Conservation (phyloP, 2,888 invertebrate genomes). For the Drosophila yooni region DNA sequence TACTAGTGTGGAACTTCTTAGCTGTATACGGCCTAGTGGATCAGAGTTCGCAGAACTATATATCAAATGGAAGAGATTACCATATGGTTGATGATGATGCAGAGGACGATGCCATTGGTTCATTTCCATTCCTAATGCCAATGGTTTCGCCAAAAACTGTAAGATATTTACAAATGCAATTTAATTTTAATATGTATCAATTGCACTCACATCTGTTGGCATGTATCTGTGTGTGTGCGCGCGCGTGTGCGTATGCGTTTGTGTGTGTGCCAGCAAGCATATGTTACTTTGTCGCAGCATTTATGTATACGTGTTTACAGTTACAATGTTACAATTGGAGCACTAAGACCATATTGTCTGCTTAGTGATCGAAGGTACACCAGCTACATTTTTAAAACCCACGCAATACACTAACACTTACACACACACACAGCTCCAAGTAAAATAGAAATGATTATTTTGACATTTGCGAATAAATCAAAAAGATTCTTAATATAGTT, state of each 20-base stretch:
- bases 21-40: conserved; percentile 57
- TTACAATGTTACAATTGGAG: no score
- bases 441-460: neutral
- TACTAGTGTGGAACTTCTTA: conserved; percentile 54
- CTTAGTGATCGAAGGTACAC: neutral
- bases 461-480: neutral
- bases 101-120: conserved; percentile 70
- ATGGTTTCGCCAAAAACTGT: conserved; percentile 92
- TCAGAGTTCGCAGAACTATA: conserved; percentile 31
- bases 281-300: conserved; percentile 5
- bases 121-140: conserved; percentile 92
- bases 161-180: conserved; percentile 61
- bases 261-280: conserved; percentile 3
- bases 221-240: conserved; percentile 2
- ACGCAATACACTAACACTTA: neutral
- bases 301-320: conserved; percentile 14
- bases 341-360: no score
- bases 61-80: conserved; percentile 39
- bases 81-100: conserved; percentile 23
- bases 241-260: conserved; percentile 14
- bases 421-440: neutral
- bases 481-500: neutral
- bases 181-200: neutral
- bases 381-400: neutral
- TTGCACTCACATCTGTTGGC: conserved; percentile 17